Base-by-base conservation (phyloP, 2,113 vertebrate species). In the Syrmaticus mikado region DNA sequence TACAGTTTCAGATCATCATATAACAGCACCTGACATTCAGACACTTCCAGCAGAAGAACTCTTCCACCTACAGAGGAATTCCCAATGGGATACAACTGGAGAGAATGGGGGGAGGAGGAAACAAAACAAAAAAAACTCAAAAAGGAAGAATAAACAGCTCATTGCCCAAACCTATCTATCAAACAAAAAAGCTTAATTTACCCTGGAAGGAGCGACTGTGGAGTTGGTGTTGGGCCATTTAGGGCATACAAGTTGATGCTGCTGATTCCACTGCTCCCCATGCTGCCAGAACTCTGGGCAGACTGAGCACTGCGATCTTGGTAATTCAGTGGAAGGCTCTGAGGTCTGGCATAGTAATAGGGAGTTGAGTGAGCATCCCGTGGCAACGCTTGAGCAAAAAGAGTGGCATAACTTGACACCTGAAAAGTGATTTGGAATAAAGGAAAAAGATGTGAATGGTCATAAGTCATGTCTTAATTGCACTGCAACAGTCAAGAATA, bases 331-430 rank as follows among this genome's bases (percentile, higher is more conserved):
- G 98, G 98, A 50, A 99, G 98, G 74, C 98, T 99, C 94, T 99
- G 99, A 6, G 99, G 99, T 82, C 99, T 97, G 61, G 99, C 98
- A 64, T 98, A 99, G 97, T 99, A 99, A 93, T 99, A 99, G 3
- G 99, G 99, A 22, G 99, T 99, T 21, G 99, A 99, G 93, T 99
- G 99, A 82, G 99, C 98, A 70, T 99, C 99, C 71, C 99, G 98
- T 17, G 99, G 99, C 73, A 99, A 97, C 1, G 98, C 98, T 91
- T 99, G 99, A 83, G 99, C 98, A 76, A 99, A 99, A 61, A 99
- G 94, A 0, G 98, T 92, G 10, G 99, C 98, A 57, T 98, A 99
- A 96, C 96, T 98, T 55, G 98, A 98, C 30, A 99, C 98, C 99
- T 99, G 97, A 21, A 85, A 82, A 74, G 88, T 24, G 19, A 66